Conservation (phyloP, 2,113 vertebrate species). For the Piprites chloris region DNA sequence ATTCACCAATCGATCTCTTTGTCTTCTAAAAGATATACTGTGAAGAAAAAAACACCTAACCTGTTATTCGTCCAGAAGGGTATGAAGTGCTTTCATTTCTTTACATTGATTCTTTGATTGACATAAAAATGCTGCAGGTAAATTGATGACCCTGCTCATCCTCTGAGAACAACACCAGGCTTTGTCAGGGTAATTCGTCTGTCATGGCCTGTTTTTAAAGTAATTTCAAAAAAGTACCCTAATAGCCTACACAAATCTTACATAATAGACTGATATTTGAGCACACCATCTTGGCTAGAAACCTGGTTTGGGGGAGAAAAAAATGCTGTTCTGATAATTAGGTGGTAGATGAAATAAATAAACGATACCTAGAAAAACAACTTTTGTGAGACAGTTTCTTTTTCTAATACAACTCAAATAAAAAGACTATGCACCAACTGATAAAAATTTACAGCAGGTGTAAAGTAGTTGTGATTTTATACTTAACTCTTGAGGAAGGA, state of each 20-base stretch:
- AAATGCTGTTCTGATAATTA: background rate
- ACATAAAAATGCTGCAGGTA: background rate
- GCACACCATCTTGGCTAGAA: background rate
- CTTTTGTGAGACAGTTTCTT: background rate
- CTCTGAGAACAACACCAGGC: background rate
- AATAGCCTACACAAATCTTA: background rate
- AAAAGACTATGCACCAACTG: background rate
- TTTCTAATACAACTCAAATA: background rate
- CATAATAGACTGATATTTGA: background rate
- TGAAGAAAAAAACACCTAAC: background rate
- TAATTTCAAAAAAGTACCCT: background rate
- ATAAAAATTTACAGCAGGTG: background rate
- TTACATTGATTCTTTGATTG: background rate
- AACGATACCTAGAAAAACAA: background rate
- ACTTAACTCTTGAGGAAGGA: background rate
- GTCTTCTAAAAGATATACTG: background rate
- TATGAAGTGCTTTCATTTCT: background rate
- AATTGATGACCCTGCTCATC: background rate
- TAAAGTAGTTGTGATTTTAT: background rate
- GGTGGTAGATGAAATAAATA: background rate
- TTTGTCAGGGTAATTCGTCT: background rate
- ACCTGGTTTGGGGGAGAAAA: accelerated
- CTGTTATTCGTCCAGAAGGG: background rate
- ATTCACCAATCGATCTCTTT: background rate
- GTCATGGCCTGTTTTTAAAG: background rate